Evolutionary conservation across 2,888 invertebrate genomes (phyloP).

Genomic region (Microdon myrmicae): DNA sequence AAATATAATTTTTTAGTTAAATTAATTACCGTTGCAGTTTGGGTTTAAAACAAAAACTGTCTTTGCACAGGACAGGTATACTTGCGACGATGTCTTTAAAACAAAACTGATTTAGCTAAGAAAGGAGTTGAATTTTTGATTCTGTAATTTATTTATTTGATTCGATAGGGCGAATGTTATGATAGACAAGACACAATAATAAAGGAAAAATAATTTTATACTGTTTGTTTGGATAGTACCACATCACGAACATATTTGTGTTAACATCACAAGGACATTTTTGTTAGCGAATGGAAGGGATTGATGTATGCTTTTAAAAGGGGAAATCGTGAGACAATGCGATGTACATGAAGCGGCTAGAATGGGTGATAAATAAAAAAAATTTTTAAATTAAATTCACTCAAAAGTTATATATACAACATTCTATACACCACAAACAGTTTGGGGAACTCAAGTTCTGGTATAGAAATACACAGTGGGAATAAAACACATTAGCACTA

Average conservation of each 20-base stretch:
- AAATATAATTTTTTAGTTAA: slow-evolving; percentile 27
- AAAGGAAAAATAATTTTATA: slow-evolving; percentile 49
- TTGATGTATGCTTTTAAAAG: too few species aligned
- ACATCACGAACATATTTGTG: slow-evolving; percentile 54
- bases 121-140: slow-evolving; percentile 11
- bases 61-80: slow-evolving; percentile 14
- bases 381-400: too few species aligned
- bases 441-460: too few species aligned
- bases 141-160: too few species aligned
- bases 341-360: slow-evolving; percentile 24
- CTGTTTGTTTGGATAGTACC: slow-evolving; percentile 59
- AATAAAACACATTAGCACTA: too few species aligned
- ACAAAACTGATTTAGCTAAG: slow-evolving; percentile 27
- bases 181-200: slow-evolving; percentile 40
- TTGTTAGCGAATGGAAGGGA: neutral
- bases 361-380: slow-evolving; percentile 47
- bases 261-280: neutral
- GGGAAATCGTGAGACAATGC: slow-evolving; percentile 32
- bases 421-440: too few species aligned
- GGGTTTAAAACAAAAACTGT: slow-evolving; percentile 3
- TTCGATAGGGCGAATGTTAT: slow-evolving; percentile 33
- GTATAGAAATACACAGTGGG: too few species aligned
- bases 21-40: slow-evolving; percentile 32
- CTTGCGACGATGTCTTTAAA: slow-evolving; percentile 31
- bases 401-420: too few species aligned